Conservation (phyloP, 1,140 invertebrate species). For the Littorina saxatilis region DNA sequence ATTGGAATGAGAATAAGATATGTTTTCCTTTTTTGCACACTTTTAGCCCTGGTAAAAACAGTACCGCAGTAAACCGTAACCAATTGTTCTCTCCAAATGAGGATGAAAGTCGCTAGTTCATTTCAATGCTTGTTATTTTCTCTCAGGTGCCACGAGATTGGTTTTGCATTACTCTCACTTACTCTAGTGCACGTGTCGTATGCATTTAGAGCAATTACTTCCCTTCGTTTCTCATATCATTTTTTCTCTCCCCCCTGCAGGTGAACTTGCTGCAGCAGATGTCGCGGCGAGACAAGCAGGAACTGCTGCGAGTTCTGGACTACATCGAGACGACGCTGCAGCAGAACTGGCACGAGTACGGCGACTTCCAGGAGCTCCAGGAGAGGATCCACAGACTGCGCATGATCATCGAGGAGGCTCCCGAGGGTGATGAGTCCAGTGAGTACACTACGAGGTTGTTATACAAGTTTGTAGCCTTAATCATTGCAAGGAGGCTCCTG, state of each 20-base stretch:
- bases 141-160: too few species aligned
- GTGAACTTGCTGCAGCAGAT: slow-evolving; percentile 57
- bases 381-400: slow-evolving; percentile 66
- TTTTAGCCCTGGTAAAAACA: too few species aligned
- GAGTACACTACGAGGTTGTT: not conserved
- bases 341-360: slow-evolving; percentile 67
- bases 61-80: too few species aligned
- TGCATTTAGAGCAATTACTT: too few species aligned
- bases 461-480: not conserved
- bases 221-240: too few species aligned
- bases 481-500: not conserved
- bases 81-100: too few species aligned
- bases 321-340: slow-evolving; percentile 61
- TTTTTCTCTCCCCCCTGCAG: too few species aligned
- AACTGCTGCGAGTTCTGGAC: slow-evolving; percentile 57
- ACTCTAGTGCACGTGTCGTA: too few species aligned
- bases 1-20: slow-evolving; percentile 71
- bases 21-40: too few species aligned
- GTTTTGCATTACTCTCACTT: too few species aligned
- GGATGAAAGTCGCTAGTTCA: too few species aligned
- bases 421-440: slow-evolving; percentile 40
- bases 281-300: slow-evolving; percentile 46
- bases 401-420: slow-evolving; percentile 64
- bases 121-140: too few species aligned
- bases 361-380: slow-evolving; percentile 66